A percentile compares a stretch with the other conserved stretches of the same genome.
Conservation (phyloP, 1,140 invertebrate genomes). For the Eubasilissa regina region DNA sequence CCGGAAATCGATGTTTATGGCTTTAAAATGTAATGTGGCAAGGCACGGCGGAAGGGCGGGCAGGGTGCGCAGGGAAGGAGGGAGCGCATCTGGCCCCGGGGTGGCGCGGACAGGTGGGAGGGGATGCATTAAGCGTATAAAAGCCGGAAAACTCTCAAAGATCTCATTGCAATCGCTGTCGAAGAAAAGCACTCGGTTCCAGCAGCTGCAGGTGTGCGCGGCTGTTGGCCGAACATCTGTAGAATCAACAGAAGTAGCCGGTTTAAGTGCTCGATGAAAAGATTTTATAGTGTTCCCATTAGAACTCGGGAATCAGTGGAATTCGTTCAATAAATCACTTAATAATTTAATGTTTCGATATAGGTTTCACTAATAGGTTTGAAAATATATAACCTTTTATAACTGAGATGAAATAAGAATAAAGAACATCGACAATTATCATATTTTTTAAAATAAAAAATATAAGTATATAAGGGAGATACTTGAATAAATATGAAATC, state of each 20-base stretch:
- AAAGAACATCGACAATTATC: too few relatives aligned
- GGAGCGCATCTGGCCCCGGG: constrained; percentile 19
- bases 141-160: constrained; percentile 43
- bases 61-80: not conserved
- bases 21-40: constrained; percentile 50
- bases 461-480: too few relatives aligned
- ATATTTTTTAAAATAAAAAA: too few relatives aligned
- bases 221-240: not conserved
- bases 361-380: too few relatives aligned
- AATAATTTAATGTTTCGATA: too few relatives aligned
- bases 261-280: constrained; percentile 8
- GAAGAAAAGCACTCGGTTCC: constrained; percentile 11
- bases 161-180: constrained; percentile 34
- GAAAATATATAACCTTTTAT: too few relatives aligned
- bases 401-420: too few relatives aligned
- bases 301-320: too few relatives aligned
- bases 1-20: constrained; percentile 58
- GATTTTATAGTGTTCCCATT: too few relatives aligned
- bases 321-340: too few relatives aligned
- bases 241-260: constrained; percentile 25
- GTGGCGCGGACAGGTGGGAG: not conserved
- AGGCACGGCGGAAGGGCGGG: not conserved
- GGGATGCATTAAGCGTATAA: constrained; percentile 46
- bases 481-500: too few relatives aligned
- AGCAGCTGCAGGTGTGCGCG: constrained; percentile 7